Evolutionary conservation across 2,888 invertebrate genomes (phyloP), one percentile per base, ranked within the genome.

Genomic region (Chirona hameri): DNA sequence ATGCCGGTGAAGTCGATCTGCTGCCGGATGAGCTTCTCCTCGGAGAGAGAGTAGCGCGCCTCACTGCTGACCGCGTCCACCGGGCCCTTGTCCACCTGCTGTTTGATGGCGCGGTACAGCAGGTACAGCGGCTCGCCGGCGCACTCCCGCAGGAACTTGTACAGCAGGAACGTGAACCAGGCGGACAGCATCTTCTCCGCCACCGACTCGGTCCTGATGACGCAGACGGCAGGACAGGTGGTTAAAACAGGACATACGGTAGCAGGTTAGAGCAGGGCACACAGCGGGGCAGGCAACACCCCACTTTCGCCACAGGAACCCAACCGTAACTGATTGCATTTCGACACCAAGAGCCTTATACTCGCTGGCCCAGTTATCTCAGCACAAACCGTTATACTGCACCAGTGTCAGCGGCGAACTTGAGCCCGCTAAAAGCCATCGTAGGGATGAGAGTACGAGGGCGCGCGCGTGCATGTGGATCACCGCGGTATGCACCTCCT

Each of bases 141-240:
- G 89, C 98, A 98, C 88, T 99, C 98, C 88, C 98, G 93, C 87
- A 99, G 91, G 90, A 99, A 99, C 91, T 98, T 97, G 89, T 98
- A 98, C 87, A 99, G 90, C 84, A 99, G 91, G 90, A 99, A 99
- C 85, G 99, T 98, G 89, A 99, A 99, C 99, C 99, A 99, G 84
- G 99, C 98, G 86, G 98, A 97, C 81, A 99, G 91, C 99, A 99
- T 99, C 90, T 99, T 98, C 88, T 99, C 99, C 31, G 99, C 99
- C 14, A 99, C 98, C 88, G 98, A 98, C 89, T 99, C 99, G 65
- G 98, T 99, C 86, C 93, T 90, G 86, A 15, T 15, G 72, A 7
- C 21, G 39, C 72, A 5, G 4, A 21, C 5, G 31, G 18, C 31
- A 72, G 31, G 72, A 18, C 21, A 7, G 72, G 57, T 57, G 21